phyloP scores from a whole-genome alignment of 2,797 vertebrate genomes.

The Darevskia mixta region DNA sequence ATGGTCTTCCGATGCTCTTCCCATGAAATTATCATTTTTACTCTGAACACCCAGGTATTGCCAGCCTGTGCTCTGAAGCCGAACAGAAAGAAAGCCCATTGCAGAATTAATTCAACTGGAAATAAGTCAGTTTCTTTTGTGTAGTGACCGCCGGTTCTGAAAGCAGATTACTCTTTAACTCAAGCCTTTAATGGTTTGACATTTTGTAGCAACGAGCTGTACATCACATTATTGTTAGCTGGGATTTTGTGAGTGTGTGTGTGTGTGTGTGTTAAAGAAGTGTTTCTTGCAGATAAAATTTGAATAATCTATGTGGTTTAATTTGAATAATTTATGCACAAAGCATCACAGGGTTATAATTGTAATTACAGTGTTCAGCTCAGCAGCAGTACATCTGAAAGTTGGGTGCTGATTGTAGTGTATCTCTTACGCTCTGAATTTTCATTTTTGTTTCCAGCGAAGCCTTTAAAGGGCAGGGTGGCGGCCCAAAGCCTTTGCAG shows the following conservation, averaged over 20 bases:
- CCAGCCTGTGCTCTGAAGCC: constrained; percentile 36
- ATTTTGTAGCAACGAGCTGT: constrained; percentile 64
- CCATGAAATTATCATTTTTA: background rate
- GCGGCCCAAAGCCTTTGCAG: constrained; percentile 66
- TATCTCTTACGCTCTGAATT: constrained; percentile 59
- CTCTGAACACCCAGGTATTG: constrained; percentile 4
- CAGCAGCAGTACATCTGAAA: constrained; percentile 76
- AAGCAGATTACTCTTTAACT: constrained; percentile 39
- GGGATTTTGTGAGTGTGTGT: constrained; percentile 57
- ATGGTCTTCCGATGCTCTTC: background rate
- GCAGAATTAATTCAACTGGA: constrained; percentile 49
- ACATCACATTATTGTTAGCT: constrained; percentile 56
- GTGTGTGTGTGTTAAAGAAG: constrained; percentile 55
- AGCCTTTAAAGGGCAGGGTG: constrained; percentile 64
- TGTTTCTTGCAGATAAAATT: constrained; percentile 79
- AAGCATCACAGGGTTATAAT: constrained; percentile 75
- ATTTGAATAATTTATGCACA: constrained; percentile 86
- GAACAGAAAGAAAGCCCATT: constrained; percentile 5
- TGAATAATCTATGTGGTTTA: constrained; percentile 78
- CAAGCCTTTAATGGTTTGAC: constrained; percentile 65
- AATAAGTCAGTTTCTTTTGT: constrained; percentile 52
- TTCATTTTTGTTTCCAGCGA: constrained; percentile 69
- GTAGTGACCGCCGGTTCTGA: constrained; percentile 45
- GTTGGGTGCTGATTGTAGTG: constrained; percentile 66
- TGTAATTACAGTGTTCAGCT: constrained; percentile 79